phyloP scores from a whole-genome alignment of 2,113 vertebrate species.

The Megaptera novaeangliae region DNA sequence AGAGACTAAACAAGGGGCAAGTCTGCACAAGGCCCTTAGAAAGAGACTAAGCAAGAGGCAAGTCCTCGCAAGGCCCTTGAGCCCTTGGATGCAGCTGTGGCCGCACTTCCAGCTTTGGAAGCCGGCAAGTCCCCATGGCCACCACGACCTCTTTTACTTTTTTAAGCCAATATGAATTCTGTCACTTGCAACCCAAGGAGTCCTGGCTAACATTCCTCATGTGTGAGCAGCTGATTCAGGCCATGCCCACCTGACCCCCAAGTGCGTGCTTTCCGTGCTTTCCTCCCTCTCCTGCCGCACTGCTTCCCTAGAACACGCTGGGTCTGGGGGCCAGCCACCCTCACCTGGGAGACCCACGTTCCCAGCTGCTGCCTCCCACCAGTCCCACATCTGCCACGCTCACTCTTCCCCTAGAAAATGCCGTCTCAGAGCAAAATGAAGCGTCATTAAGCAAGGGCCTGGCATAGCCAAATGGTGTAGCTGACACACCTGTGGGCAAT shows the following conservation, averaged over 20 bases:
- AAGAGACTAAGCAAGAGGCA: not conserved
- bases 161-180: not conserved
- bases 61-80: not conserved
- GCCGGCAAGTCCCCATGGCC: not conserved
- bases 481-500: not conserved
- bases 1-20: not conserved
- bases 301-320: not conserved
- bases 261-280: fast-evolving
- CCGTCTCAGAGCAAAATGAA: not conserved
- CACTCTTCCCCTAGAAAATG: not conserved
- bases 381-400: not conserved
- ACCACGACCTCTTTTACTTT: not conserved
- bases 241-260: not conserved
- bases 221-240: not conserved
- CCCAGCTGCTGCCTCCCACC: not conserved
- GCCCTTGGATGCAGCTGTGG: not conserved
- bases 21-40: not conserved
- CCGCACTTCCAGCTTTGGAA: not conserved
- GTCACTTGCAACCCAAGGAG: not conserved
- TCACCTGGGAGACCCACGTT: not conserved
- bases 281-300: fast-evolving
- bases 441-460: not conserved
- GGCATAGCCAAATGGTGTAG: not conserved
- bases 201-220: not conserved
- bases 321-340: not conserved